Evolutionary conservation across 2,888 invertebrate genomes (phyloP), one percentile per base, ranked within the genome.

Genomic region (Drosophila pegasa): DNA sequence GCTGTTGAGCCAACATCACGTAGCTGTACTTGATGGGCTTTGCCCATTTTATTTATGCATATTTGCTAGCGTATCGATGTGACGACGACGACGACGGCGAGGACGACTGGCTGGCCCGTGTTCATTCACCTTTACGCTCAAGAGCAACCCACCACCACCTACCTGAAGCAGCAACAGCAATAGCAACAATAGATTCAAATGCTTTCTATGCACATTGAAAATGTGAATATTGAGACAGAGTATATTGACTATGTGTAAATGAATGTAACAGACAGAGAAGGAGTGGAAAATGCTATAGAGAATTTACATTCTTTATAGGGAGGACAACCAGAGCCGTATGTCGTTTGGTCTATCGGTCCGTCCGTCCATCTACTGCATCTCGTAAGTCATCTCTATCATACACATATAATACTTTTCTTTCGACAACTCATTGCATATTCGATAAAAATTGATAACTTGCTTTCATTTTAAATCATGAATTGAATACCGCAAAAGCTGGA

Each of bases 121-220:
- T 84, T 84, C 84, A 71, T 84, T 84, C 84, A 84, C 84, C 84
- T 87, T 77, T 73, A 71, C 67, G 58, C 83, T 82, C 73, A 86
- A 85, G 86, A 82, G 16, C n/a, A n/a, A n/a, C n/a, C 43, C 16
- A 5, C 67, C 47, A 22, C 18, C 18, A 18, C 47, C 25, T 27
- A 45, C 27, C 43, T 27, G 43, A 16, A 45, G 8, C 16, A 60
- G 9, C 52, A 61, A 14, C 48, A 56, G 29, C 33, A 58, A n/a
- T 41, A 52, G 48, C 47, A 75, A 45, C 55, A 73, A 59, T 54
- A 52, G 74, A 64, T 77, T 63, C 82, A 58, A 78, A 65, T 66
- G 22, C 51, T 29, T 55, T 33, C 22, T 10, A 45, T 45, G 25
- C 25, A n/a, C 10, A 27, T 16, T 45, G 5, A 10, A 16, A 45